Evolutionary conservation across 2,797 vertebrate species (phyloP).

Genomic region (Phataginus tricuspis): DNA sequence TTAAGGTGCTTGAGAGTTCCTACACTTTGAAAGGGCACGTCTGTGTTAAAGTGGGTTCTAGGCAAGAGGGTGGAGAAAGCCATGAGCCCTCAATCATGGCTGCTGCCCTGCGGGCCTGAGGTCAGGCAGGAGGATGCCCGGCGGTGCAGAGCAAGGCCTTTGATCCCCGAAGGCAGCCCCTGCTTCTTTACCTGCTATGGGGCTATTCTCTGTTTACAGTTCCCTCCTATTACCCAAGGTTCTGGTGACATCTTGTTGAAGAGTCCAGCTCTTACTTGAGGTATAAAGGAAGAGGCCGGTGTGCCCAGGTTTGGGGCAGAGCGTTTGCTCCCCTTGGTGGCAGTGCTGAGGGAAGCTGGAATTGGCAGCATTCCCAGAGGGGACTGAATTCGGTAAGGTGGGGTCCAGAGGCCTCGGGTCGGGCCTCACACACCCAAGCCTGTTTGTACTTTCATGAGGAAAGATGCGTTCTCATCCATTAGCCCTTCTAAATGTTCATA

Average conservation of each 20-base stretch:
- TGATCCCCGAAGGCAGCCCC: not conserved
- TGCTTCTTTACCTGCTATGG: fast-evolving
- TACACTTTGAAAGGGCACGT: not conserved
- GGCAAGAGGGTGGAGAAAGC: not conserved
- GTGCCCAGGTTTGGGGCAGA: not conserved
- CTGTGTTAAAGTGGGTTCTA: not conserved
- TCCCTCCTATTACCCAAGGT: not conserved
- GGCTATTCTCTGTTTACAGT: not conserved
- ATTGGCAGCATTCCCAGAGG: not conserved
- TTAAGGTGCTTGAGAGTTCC: not conserved
- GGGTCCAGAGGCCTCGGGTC: not conserved
- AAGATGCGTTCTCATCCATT: not conserved
- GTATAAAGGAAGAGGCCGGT: not conserved
- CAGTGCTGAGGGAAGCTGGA: not conserved
- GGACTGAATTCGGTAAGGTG: not conserved
- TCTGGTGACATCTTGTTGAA: not conserved
- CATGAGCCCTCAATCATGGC: not conserved
- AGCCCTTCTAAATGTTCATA: not conserved
- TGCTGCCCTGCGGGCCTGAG: not conserved
- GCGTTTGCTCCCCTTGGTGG: not conserved
- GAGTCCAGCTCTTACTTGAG: not conserved
- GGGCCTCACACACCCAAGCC: not conserved
- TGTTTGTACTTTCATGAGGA: not conserved
- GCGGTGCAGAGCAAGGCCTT: not conserved
- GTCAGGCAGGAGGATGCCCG: not conserved